Conservation (phyloP, 1,140 invertebrate species). For the Danaus plexippus region DNA sequence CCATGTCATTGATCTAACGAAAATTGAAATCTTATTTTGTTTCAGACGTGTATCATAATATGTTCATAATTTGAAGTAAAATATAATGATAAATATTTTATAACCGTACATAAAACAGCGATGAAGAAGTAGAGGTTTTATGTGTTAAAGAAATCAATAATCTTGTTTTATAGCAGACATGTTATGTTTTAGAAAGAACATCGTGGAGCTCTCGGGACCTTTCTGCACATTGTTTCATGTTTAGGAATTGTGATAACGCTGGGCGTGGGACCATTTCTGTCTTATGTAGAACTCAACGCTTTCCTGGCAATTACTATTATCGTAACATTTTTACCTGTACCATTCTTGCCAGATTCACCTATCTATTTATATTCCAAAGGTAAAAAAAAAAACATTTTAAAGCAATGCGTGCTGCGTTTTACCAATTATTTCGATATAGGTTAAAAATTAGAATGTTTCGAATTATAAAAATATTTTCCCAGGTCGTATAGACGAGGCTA, state of each 20-base stretch:
- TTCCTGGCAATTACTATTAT: conserved; percentile 11
- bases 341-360: conserved; percentile 26
- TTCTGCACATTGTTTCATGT: conserved; percentile 19
- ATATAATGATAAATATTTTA: too few relatives aligned
- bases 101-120: too few relatives aligned
- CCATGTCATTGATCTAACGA: too few relatives aligned
- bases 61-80: not conserved
- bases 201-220: conserved; percentile 17
- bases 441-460: not conserved
- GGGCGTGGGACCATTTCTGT: conserved; percentile 22
- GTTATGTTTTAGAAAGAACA: conserved; percentile 21
- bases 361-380: conserved; percentile 29
- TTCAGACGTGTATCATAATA: not conserved
- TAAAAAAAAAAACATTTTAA: conserved; percentile 5
- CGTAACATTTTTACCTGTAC: conserved; percentile 10
- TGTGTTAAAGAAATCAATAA: too few relatives aligned
- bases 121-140: too few relatives aligned
- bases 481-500: conserved; percentile 15
- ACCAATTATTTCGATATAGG: not conserved
- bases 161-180: not conserved
- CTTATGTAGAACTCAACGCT: conserved; percentile 17
- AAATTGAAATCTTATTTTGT: not conserved
- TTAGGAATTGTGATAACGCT: conserved; percentile 18
- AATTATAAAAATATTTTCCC: conserved; percentile 1
- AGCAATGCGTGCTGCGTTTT: too few relatives aligned